phyloP scores from a whole-genome alignment of 64 coral and sea anemone genomes.

The Porites lutea region DNA sequence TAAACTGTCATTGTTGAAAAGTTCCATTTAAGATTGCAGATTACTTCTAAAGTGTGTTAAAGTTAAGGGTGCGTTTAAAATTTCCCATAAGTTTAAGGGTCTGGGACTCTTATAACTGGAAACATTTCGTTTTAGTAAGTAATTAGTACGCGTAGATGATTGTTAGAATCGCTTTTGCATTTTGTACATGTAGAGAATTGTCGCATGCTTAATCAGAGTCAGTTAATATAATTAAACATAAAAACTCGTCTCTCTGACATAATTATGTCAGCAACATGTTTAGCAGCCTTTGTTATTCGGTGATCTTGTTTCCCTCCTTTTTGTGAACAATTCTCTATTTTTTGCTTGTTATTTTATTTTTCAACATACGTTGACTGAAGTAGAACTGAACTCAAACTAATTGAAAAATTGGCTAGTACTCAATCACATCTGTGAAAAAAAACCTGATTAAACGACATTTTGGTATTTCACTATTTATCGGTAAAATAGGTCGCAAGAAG shows the following conservation, averaged over 20 bases:
- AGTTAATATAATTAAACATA: conserved; percentile 2
- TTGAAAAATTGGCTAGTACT: too few species aligned
- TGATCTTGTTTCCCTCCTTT: background rate
- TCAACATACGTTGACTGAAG: background rate
- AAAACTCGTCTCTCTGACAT: background rate
- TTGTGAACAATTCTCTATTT: background rate
- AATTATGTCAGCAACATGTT: background rate
- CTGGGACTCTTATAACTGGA: conserved; percentile 18
- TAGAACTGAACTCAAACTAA: background rate
- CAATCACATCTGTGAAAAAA: too few species aligned
- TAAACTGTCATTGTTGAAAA: too few species aligned
- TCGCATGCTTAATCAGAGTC: background rate
- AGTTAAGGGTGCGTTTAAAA: background rate
- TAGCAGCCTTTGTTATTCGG: background rate
- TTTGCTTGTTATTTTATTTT: conserved; percentile 9
- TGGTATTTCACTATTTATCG: too few species aligned
- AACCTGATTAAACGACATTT: too few species aligned
- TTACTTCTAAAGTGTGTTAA: background rate
- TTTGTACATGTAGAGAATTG: conserved; percentile 28
- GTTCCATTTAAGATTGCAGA: too few species aligned
- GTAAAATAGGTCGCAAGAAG: too few species aligned
- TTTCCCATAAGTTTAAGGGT: background rate
- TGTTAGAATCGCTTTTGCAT: conserved; percentile 35
- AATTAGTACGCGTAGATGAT: conserved; percentile 9
- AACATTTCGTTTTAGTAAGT: conserved; percentile 26